Conservation (phyloP, 2,888 invertebrate genomes). For the Polyommatus iphigenia region DNA sequence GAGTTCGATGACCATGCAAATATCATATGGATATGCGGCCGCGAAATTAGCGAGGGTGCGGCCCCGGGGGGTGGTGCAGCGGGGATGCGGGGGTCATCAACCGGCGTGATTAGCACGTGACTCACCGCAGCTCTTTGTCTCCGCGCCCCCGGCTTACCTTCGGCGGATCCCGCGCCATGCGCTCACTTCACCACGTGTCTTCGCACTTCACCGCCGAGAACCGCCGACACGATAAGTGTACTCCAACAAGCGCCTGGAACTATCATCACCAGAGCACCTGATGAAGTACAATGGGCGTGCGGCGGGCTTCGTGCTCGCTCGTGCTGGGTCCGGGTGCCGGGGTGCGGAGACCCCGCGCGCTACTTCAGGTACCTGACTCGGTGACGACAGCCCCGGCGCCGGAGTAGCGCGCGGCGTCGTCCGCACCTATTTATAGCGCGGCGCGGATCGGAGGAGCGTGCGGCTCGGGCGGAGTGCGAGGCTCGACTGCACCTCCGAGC, state of each 20-base stretch:
- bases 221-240: constrained; percentile 96
- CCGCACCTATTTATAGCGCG: constrained; percentile 65
- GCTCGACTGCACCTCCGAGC: constrained; percentile 69
- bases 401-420: constrained; percentile 89
- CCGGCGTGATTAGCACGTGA: constrained; percentile 64
- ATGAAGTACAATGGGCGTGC: constrained; percentile 99
- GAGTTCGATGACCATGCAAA: constrained; percentile 76
- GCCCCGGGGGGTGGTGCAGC: constrained; percentile 56
- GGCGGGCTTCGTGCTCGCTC: constrained; percentile 77
- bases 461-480: constrained; percentile 60
- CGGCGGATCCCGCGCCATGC: constrained; percentile 44
- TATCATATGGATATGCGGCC: constrained; percentile 53
- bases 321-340: constrained; percentile 40
- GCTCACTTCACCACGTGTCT: constrained; percentile 47
- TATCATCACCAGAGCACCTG: constrained; percentile 97
- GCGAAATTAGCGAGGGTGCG: constrained; percentile 68
- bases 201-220: constrained; percentile 54
- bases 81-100: constrained; percentile 67
- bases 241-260: constrained; percentile 99
- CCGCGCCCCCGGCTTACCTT: constrained; percentile 54
- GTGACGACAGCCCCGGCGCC: constrained; percentile 90
- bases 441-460: constrained; percentile 56
- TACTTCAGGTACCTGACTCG: constrained; percentile 99
- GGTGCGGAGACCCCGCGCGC: constrained; percentile 90
- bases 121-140: constrained; percentile 68